Conservation (phyloP, 1,140 invertebrate genomes). For the Drusus annulatus region DNA sequence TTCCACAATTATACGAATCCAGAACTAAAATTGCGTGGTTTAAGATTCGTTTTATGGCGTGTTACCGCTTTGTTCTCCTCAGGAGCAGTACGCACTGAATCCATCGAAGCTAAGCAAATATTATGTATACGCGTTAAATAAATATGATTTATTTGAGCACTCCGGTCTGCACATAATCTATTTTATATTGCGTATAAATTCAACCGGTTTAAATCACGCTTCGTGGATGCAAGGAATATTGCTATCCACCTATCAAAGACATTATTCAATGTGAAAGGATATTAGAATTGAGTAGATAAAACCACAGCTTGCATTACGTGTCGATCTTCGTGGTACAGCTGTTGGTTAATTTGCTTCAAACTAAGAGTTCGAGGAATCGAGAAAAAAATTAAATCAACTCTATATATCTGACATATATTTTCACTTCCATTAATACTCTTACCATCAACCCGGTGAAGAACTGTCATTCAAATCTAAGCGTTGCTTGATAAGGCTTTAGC, state of each 20-base stretch:
- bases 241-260: background rate
- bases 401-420: too few species aligned
- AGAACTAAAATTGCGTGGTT: conserved; percentile 5
- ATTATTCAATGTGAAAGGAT: too few species aligned
- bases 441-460: too few species aligned
- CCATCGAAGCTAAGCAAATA: background rate
- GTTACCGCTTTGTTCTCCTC: conserved; percentile 17
- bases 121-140: background rate
- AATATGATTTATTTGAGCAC: conserved; percentile 41
- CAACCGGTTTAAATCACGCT: conserved; percentile 29
- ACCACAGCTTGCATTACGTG: too few species aligned
- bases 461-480: too few species aligned
- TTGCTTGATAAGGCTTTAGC: too few species aligned
- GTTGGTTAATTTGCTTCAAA: too few species aligned
- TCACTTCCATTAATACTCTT: too few species aligned
- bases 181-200: conserved; percentile 39
- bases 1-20: background rate
- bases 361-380: too few species aligned
- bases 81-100: background rate
- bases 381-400: too few species aligned
- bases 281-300: too few species aligned
- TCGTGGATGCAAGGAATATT: conserved; percentile 7
- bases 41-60: background rate
- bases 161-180: conserved; percentile 10
- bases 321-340: too few species aligned